Base-by-base conservation (phyloP, 2,888 invertebrate genomes). In the Phengaris arion region DNA sequence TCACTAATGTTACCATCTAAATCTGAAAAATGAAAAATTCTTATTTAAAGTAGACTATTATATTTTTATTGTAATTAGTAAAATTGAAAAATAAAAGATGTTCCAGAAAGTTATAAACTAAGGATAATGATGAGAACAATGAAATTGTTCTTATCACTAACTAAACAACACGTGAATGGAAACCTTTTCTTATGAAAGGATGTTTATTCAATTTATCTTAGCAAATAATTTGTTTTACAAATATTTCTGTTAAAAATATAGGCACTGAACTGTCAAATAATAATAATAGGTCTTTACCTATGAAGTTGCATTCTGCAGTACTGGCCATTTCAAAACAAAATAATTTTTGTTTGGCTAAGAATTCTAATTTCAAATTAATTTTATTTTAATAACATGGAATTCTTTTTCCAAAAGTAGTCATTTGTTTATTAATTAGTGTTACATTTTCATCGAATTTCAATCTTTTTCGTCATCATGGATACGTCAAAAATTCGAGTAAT, bases 1-100 rank as follows among this genome's bases (percentile, higher is more conserved):
- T 84, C 83, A 74, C 84, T 87, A 52, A 81, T 85, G n/a, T 87
- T 89, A 0, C 88, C 89, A 22, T 91, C 90, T 57, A 92, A 85
- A 82, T 91, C 92, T 91, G 85, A 13, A 85, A 87, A 74, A 45
- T 35, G 6, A 35, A 45, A 6, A 35, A 10, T 35, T 45, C 9
- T 9, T 12, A 45, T 68, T 12, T 22, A 64, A n/a, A 22, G 9
- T 35, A 35, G 35, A 64, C 10, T 22, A 8, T 64, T 9, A 2
- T n/a, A 13, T 68, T 48, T 22, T 22, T 5, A 8, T 59, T 10
- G 2, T 12, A 35, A 52, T 8, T 48, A 35, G 35, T 35, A 0
- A 52, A 52, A 12, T 12, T 52, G 9, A 10, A 52, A 9, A 52
- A 0, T 52, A 12, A 5, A 45, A 68, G 46, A 13, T 8, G 10